Evolutionary conservation across 2,888 invertebrate species (phyloP).

Genomic region (Agrochola circellaris): DNA sequence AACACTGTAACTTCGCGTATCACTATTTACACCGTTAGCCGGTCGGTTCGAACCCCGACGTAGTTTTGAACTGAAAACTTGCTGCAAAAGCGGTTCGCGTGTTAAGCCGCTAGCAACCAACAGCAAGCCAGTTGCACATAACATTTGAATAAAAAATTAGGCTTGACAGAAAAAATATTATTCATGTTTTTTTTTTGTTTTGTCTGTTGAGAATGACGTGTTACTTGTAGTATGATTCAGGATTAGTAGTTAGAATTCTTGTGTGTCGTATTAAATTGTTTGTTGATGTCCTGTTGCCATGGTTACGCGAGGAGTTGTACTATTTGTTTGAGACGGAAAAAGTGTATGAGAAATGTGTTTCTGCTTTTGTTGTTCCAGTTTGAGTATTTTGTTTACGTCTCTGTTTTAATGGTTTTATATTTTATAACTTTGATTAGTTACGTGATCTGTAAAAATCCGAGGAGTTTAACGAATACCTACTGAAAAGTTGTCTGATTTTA

Average conservation of each 20-base stretch:
- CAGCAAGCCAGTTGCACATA: constrained; percentile 79
- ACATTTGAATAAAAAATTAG: constrained; percentile 74
- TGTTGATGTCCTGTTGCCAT: constrained; percentile 61
- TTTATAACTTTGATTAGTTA: not conserved
- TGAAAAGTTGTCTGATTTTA: constrained; percentile 8
- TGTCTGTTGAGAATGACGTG: not conserved
- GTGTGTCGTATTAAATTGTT: constrained; percentile 28
- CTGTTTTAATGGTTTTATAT: not conserved
- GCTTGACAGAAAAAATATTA: not conserved
- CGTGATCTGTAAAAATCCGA: not conserved
- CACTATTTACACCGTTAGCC: constrained; percentile 68
- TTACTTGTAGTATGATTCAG: constrained; percentile 20
- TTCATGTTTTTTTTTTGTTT: not conserved
- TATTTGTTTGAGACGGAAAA: constrained; percentile 33
- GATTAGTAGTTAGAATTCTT: constrained; percentile 14
- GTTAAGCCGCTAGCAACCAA: constrained; percentile 80
- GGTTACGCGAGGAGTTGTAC: constrained; percentile 40
- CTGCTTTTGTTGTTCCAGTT: not conserved
- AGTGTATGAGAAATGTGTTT: constrained; percentile 10
- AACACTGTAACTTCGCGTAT: constrained; percentile 63
- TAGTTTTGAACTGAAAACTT: constrained; percentile 86
- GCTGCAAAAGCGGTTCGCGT: constrained; percentile 86
- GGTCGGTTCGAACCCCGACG: constrained; percentile 80
- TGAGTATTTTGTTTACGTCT: not conserved
- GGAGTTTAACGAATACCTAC: not conserved